Percentiles rank a stretch among this genome's conserved stretches.
phyloP scores from a whole-genome alignment of 2,888 invertebrate species.

The Lottia scabra region DNA sequence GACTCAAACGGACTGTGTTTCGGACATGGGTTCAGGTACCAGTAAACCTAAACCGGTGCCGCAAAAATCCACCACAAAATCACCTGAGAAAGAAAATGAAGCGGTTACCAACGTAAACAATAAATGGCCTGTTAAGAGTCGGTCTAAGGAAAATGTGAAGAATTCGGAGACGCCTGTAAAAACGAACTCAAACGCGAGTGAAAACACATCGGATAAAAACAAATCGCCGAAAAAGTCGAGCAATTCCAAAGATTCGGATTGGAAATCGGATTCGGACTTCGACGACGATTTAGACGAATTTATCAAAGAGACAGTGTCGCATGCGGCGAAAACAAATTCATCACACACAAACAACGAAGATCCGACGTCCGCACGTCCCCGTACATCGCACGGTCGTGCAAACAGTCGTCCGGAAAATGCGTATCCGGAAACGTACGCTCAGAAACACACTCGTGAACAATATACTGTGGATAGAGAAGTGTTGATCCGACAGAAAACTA shows the following conservation, averaged over 20 bases:
- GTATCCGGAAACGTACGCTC: constrained; percentile 47
- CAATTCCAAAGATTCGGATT: neutral
- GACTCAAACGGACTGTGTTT: too few relatives aligned
- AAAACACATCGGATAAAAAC: neutral
- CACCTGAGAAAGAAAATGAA: neutral
- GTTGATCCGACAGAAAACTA: constrained; percentile 44
- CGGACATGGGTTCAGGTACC: neutral
- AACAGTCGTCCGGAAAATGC: neutral
- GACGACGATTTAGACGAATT: constrained; percentile 31
- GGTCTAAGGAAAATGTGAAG: too few relatives aligned
- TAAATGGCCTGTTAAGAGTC: neutral
- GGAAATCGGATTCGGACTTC: constrained; percentile 9
- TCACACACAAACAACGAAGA: neutral
- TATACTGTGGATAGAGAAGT: constrained; percentile 39
- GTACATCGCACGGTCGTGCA: neutral
- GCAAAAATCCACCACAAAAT: neutral
- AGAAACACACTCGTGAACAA: constrained; percentile 39
- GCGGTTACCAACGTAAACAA: neutral
- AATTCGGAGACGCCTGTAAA: neutral
- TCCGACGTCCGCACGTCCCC: neutral
- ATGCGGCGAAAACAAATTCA: neutral
- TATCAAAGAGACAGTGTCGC: constrained; percentile 11
- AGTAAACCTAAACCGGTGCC: neutral
- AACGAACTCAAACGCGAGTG: neutral
- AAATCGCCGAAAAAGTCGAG: constrained; percentile 5